These are phyloP conservation scores for Diplodus puntazzo DNA, from an alignment of 2,797 vertebrate genomes.

Conservation along the genomic window DNA sequence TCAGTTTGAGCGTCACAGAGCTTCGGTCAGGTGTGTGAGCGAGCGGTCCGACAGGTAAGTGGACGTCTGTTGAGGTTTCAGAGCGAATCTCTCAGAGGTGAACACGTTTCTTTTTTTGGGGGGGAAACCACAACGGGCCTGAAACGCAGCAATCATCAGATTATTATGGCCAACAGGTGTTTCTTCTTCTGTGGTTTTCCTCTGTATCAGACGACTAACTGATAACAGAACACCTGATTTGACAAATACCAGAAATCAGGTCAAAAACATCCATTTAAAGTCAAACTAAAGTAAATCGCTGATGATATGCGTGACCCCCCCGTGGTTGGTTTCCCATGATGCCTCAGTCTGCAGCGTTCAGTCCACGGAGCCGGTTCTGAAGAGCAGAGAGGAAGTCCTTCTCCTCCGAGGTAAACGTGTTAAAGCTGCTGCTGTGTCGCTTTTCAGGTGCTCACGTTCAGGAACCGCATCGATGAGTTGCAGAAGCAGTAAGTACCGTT, in stretches of 20 bases:
- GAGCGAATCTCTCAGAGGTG: neutral
- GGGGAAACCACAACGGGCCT: constrained; percentile 23
- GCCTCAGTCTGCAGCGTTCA: constrained; percentile 30
- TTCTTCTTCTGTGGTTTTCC: neutral
- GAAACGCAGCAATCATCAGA: neutral
- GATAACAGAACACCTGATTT: too few species aligned
- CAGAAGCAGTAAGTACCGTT: constrained; percentile 94
- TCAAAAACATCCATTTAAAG: neutral
- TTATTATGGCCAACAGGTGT: neutral
- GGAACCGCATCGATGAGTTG: constrained; percentile 92
- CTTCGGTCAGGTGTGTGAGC: constrained; percentile 19
- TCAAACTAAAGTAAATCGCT: neutral
- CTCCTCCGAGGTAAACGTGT: constrained; percentile 58
- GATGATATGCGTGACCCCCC: neutral
- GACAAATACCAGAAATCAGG: neutral
- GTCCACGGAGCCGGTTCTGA: constrained; percentile 7
- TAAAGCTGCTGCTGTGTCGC: constrained; percentile 86
- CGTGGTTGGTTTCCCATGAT: constrained; percentile 57
- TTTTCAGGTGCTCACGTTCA: constrained; percentile 91
- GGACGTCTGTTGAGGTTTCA: neutral
- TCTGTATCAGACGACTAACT: too few species aligned
- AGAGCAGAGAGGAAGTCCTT: constrained; percentile 18
- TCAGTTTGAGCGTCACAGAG: neutral
- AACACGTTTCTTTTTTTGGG: neutral
- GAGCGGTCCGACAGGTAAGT: constrained; percentile 48